phyloP scores from a whole-genome alignment of 2,113 vertebrate genomes.

The Melanotaenia duboulayi region DNA sequence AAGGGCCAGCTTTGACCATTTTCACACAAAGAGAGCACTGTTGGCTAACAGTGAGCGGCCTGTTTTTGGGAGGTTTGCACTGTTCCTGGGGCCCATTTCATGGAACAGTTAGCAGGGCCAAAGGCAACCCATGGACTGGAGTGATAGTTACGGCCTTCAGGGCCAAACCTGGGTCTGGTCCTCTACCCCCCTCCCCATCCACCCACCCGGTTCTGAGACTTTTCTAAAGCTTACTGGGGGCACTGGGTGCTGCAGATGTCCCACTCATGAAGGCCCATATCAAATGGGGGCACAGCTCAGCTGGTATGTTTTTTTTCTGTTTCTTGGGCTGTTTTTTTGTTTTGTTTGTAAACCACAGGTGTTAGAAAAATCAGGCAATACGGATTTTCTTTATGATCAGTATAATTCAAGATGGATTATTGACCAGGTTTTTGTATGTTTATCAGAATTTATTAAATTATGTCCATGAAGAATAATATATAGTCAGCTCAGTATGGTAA shows the following conservation, averaged over 20 bases:
- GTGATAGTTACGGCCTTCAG: slow-evolving; percentile 81
- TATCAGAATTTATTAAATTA: slow-evolving; percentile 1
- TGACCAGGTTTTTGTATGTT: not conserved
- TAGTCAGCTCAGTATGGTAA: not conserved
- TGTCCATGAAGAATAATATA: slow-evolving; percentile 15
- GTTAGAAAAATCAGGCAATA: slow-evolving; percentile 42
- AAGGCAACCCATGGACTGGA: slow-evolving; percentile 84
- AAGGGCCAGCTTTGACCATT: slow-evolving; percentile 82
- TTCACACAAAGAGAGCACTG: slow-evolving; percentile 87
- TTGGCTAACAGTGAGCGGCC: slow-evolving; percentile 88
- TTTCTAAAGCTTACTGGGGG: slow-evolving; percentile 77
- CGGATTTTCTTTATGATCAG: not conserved
- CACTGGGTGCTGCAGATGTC: slow-evolving; percentile 75
- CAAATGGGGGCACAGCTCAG: slow-evolving; percentile 54
- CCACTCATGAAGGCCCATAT: slow-evolving; percentile 71
- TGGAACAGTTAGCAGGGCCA: slow-evolving; percentile 88
- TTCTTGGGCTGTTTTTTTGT: slow-evolving; percentile 2
- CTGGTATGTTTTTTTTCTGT: slow-evolving; percentile 16
- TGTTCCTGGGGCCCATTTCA: slow-evolving; percentile 87
- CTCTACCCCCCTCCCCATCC: slow-evolving; percentile 50
- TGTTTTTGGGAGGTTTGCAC: slow-evolving; percentile 82
- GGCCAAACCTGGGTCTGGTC: slow-evolving; percentile 74
- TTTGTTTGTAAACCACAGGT: slow-evolving; percentile 27
- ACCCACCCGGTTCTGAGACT: slow-evolving; percentile 73
- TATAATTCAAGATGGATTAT: not conserved